Base-by-base conservation (phyloP, 2,888 invertebrate species). In the Conops quadrifasciatus region DNA sequence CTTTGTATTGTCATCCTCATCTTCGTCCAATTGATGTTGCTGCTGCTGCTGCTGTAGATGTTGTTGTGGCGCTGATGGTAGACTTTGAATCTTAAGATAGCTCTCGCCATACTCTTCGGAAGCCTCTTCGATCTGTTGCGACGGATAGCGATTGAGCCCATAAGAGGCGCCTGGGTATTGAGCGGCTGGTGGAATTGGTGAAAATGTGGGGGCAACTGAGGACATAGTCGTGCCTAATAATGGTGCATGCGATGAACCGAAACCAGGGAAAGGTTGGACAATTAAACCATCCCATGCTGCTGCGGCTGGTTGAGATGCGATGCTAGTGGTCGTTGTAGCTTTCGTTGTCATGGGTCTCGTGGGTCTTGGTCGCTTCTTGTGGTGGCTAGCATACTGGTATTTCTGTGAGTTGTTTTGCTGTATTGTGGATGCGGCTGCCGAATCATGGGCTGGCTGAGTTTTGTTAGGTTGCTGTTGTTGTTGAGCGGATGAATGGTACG, bases 1-100 rank as follows among this genome's bases (percentile, higher is more conserved):
- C 67, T 83, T 80, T 4, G 82, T 78, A 45, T 80, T 75, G 7
- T 79, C 75, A 70, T 82, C 83, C 2, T 81, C 80, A 13, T 60
- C 73, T 21, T 36, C 58, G 59, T 9, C 74, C 28, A 77, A 74
- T 26, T 74, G 77, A 69, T n/a, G 74, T 72, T n/a, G 73, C 13
- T 68, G 74, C 9, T 76, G 78, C 68, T 76, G 49, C 1, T 77
- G 77, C 4, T 77, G 77, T 53, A n/a, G n/a, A n/a, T n/a, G 15
- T 16, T 36, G 30, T 45, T 28, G 64, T 11, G 81, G 72, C n/a
- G 80, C 65, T 1, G 81, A 77, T 0, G 78, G 75, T 53, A 80
- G 56, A 0, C 78, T 76, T 1, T 78, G 74, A 24, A 81, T 78
- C 71, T 80, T 81, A 2, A 76, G 67, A 15, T 77, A 73, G 2